Evolutionary conservation across 2,113 vertebrate genomes (phyloP).

Genomic region (Brienomyrus longianalis): DNA sequence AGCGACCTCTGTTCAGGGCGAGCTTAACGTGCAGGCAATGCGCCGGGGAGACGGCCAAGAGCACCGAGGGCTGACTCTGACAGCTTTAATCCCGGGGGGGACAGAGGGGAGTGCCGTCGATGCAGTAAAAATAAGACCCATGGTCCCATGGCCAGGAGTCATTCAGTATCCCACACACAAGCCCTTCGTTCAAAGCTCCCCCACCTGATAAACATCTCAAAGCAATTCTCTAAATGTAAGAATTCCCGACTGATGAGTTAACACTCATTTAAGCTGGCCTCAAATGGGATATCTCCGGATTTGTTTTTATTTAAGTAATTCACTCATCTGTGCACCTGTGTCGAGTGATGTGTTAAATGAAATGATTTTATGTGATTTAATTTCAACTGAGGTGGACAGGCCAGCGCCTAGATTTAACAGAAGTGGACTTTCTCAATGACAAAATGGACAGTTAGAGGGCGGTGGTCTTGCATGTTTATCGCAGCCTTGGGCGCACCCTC

Average conservation of each 20-base stretch:
- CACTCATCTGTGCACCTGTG: neutral
- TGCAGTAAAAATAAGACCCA: neutral
- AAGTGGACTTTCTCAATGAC: neutral
- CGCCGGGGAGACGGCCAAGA: neutral
- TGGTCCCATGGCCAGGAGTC: neutral
- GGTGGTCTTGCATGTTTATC: neutral
- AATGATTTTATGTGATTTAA: neutral
- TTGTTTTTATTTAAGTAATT: neutral
- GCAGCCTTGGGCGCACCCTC: neutral
- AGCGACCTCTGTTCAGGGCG: neutral
- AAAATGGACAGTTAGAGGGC: neutral
- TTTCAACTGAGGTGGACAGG: neutral
- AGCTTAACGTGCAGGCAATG: slow-evolving; percentile 1
- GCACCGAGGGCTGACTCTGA: neutral
- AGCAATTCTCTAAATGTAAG: neutral
- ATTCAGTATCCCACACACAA: neutral
- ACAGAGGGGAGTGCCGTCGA: neutral
- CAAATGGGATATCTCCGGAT: neutral
- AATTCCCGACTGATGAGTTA: neutral
- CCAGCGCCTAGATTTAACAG: neutral
- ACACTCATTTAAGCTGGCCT: neutral
- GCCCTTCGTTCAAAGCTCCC: neutral
- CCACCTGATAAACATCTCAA: neutral
- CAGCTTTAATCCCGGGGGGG: neutral
- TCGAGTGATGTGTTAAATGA: neutral